Evolutionary conservation across 2,888 invertebrate species (phyloP).

Genomic region (Thecophora atra): DNA sequence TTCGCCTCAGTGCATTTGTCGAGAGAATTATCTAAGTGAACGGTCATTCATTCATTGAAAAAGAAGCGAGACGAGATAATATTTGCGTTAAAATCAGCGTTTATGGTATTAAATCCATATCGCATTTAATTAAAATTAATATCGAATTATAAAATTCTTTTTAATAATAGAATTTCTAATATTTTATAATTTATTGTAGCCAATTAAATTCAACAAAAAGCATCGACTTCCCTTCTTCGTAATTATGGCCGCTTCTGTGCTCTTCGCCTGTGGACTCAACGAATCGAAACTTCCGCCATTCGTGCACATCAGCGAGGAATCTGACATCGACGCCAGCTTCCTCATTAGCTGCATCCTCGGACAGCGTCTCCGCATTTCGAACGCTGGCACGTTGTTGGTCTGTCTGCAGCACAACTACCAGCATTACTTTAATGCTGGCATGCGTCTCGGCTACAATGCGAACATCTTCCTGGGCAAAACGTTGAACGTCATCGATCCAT

Average conservation of each 20-base stretch:
- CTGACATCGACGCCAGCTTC: conserved; percentile 78
- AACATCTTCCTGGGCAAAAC: conserved; percentile 67
- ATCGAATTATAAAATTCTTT: no score
- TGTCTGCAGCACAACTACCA: conserved; percentile 76
- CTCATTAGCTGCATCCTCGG: conserved; percentile 74
- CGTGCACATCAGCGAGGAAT: conserved; percentile 75
- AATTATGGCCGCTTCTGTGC: conserved; percentile 72
- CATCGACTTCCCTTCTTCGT: background rate
- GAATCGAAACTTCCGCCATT: conserved; percentile 70
- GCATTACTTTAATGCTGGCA: conserved; percentile 79
- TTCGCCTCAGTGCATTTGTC: background rate
- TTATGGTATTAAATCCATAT: no score
- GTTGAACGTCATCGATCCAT: conserved; percentile 69
- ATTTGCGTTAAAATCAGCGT: no score
- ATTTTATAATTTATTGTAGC: background rate
- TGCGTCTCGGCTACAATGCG: conserved; percentile 78
- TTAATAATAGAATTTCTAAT: background rate
- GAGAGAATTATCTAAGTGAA: background rate
- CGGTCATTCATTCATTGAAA: background rate
- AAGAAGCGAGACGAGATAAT: no score
- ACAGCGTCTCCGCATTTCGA: conserved; percentile 71
- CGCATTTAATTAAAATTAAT: no score
- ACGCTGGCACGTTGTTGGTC: conserved; percentile 71
- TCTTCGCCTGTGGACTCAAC: conserved; percentile 72
- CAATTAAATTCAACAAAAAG: background rate